phyloP scores from a whole-genome alignment of 2,113 vertebrate genomes.

The Xiphophorus couchianus region DNA sequence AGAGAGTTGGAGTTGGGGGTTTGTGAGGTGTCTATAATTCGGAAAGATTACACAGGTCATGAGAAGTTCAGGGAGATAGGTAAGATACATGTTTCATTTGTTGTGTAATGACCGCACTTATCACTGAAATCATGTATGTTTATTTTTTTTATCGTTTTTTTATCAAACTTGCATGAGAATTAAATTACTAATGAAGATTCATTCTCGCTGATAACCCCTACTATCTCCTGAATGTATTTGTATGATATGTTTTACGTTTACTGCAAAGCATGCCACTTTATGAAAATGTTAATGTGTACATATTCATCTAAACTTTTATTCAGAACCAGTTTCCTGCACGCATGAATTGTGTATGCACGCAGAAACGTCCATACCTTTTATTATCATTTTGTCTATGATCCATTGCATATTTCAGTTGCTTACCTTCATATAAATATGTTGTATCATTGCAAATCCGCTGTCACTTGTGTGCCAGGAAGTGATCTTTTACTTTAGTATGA shows the following conservation, averaged over 20 bases:
- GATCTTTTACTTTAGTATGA: conserved; percentile 27
- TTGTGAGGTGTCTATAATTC: conserved; percentile 9
- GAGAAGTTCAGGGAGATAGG: conserved; percentile 2
- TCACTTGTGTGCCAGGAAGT: conserved; percentile 37
- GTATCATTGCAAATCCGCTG: conserved; percentile 31
- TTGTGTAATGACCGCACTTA: not conserved
- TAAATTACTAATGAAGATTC: conserved; percentile 19
- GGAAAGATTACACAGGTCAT: conserved; percentile 6
- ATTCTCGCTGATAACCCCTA: not conserved
- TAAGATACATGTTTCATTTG: not conserved
- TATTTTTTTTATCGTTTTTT: no score
- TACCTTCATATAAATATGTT: conserved; percentile 35
- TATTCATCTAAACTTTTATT: conserved; percentile 9
- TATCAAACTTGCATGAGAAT: conserved; percentile 10
- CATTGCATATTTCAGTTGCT: conserved; percentile 31
- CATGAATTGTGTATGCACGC: not conserved
- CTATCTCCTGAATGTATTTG: no score
- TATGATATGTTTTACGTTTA: conserved; percentile 11
- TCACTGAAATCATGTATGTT: conserved; percentile 2
- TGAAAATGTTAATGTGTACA: conserved; percentile 1
- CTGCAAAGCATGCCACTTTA: conserved; percentile 7
- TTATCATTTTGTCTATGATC: conserved; percentile 9
- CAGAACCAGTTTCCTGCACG: conserved; percentile 19
- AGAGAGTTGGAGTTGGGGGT: conserved; percentile 17
- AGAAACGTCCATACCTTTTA: conserved; percentile 5